Evolutionary conservation across 2,888 invertebrate genomes (phyloP).

Genomic region (Helicoverpa assulta): DNA sequence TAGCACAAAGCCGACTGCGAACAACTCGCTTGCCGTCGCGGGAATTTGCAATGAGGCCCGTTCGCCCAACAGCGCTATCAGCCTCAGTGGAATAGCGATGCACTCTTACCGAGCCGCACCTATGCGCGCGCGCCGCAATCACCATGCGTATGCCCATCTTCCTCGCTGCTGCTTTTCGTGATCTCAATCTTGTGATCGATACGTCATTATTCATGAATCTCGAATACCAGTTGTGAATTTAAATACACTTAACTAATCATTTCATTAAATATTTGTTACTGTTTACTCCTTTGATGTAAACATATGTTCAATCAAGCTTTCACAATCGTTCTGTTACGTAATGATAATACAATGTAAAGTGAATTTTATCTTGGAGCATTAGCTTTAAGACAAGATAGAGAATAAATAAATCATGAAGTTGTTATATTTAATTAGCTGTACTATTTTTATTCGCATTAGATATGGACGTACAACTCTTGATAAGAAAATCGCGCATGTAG

Average conservation of each 20-base stretch:
- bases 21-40: constrained; percentile 74
- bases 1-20: constrained; percentile 81
- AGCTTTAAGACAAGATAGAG: constrained; percentile 8
- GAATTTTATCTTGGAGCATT: constrained; percentile 14
- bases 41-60: constrained; percentile 82
- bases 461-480: constrained; percentile 54
- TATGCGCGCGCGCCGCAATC: neutral
- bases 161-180: constrained; percentile 15
- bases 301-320: neutral
- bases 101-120: constrained; percentile 8
- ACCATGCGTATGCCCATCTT: neutral
- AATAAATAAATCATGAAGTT: constrained; percentile 15
- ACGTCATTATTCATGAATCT: constrained; percentile 69
- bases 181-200: constrained; percentile 64
- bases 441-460: constrained; percentile 53
- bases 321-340: constrained; percentile 19
- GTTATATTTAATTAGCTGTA: constrained; percentile 28
- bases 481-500: constrained; percentile 74
- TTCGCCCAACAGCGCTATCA: constrained; percentile 53
- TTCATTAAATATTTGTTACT: neutral
- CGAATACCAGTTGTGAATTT: neutral
- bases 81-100: constrained; percentile 69
- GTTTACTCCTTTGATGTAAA: constrained; percentile 19
- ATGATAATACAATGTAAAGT: constrained; percentile 11
- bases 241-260: neutral